Conservation (phyloP, 2,113 vertebrate species). For the Cryptomyrus ogoouensis region DNA sequence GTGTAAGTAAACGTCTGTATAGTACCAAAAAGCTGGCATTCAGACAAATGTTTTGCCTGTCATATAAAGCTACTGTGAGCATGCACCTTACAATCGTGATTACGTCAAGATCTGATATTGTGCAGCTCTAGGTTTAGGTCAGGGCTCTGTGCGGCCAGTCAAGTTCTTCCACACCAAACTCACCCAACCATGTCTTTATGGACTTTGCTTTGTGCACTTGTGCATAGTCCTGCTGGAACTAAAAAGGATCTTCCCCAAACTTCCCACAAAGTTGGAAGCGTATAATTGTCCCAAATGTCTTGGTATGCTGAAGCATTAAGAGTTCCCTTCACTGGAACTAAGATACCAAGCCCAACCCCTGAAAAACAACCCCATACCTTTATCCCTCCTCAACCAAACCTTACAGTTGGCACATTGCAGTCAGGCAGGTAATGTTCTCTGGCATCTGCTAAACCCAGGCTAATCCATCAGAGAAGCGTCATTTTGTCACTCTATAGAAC, state of each 20-base stretch:
- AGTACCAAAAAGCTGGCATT: too few relatives aligned
- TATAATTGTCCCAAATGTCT: neutral
- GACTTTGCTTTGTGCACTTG: neutral
- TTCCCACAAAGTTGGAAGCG: neutral
- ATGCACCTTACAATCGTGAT: too few relatives aligned
- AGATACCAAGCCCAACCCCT: neutral
- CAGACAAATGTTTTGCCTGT: too few relatives aligned
- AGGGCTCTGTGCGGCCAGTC: neutral
- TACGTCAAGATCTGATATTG: too few relatives aligned
- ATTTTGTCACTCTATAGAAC: neutral
- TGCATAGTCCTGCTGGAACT: neutral
- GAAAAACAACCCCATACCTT: neutral
- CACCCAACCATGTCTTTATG: neutral
- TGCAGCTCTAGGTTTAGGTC: neutral
- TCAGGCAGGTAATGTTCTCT: neutral
- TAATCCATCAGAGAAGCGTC: neutral
- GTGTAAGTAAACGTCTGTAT: too few relatives aligned
- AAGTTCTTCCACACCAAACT: neutral
- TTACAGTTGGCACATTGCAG: neutral
- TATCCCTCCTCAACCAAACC: neutral
- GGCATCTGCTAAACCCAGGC: neutral
- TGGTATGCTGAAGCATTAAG: neutral
- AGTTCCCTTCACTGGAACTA: neutral
- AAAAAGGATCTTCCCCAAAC: neutral
- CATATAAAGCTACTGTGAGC: too few relatives aligned